A percentile compares a stretch with the other conserved stretches of the same genome.
Conservation (phyloP, 37 sponge, comb jelly and placozoan genomes). For the Oscarella lobularis region DNA sequence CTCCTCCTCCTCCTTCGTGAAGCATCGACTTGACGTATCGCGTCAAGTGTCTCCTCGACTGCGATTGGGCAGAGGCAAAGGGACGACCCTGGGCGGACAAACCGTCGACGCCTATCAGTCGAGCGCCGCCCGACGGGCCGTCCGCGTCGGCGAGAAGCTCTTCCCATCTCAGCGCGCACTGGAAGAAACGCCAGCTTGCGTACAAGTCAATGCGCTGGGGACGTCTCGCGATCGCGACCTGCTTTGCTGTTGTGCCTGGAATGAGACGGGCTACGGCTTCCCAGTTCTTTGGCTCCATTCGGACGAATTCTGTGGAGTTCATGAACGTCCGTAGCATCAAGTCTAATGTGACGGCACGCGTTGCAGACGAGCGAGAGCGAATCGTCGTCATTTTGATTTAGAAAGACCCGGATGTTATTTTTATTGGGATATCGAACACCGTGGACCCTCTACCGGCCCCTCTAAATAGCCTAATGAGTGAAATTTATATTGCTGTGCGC, state of each 20-base stretch:
- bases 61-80: constrained; percentile 22
- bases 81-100: constrained; percentile 54
- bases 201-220: neutral
- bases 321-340: constrained; percentile 60
- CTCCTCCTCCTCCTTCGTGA: constrained; percentile 14
- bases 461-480: too few species aligned
- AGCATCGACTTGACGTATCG: constrained; percentile 12
- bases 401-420: too few species aligned
- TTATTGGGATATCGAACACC: too few species aligned
- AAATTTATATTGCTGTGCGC: too few species aligned
- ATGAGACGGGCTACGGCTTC: constrained; percentile 45
- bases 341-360: constrained; percentile 47
- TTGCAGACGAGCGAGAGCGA: too few species aligned
- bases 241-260: constrained; percentile 56
- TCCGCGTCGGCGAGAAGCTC: constrained; percentile 20
- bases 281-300: constrained; percentile 37
- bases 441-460: too few species aligned
- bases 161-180: constrained; percentile 64
- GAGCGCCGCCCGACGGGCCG: neutral
- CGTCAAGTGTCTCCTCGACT: neutral
- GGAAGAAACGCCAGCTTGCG: neutral
- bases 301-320: constrained; percentile 39
- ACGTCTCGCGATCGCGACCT: constrained; percentile 28
- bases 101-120: neutral
- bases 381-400: too few species aligned